phyloP scores from a whole-genome alignment of 2,113 vertebrate genomes.

The Passer montanus region DNA sequence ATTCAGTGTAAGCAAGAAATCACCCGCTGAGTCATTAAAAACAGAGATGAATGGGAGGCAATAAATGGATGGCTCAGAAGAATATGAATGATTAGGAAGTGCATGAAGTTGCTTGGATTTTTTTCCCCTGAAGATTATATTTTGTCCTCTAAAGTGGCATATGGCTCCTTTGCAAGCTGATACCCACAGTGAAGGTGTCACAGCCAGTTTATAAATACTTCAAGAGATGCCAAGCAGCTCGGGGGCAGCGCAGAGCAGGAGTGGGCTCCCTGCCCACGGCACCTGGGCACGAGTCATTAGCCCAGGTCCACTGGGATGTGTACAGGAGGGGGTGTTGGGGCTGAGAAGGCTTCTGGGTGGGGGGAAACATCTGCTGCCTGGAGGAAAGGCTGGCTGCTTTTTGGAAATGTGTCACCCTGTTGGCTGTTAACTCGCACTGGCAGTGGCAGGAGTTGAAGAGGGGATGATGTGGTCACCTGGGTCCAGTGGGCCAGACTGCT shows the following conservation, averaged over 20 bases:
- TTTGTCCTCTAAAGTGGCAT: conserved; percentile 15
- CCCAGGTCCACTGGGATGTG: not conserved
- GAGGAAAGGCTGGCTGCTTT: not conserved
- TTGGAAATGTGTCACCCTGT: not conserved
- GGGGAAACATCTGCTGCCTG: not conserved
- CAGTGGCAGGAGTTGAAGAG: not conserved
- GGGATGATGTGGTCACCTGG: not conserved
- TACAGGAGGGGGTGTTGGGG: not conserved
- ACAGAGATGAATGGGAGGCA: conserved; percentile 23
- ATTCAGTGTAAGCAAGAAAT: conserved; percentile 37
- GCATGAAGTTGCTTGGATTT: not conserved
- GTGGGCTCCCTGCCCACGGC: not conserved
- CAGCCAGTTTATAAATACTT: not conserved
- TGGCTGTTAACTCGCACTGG: not conserved
- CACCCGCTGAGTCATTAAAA: conserved; percentile 41
- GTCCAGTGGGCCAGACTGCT: accelerated
- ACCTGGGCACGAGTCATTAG: not conserved
- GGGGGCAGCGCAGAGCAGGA: not conserved
- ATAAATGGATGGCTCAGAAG: not conserved
- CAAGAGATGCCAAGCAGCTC: not conserved
- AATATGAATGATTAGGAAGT: conserved; percentile 36
- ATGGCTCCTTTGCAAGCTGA: not conserved
- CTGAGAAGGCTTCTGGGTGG: not conserved
- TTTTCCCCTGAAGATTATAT: not conserved
- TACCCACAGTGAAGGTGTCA: not conserved